These are phyloP conservation scores for Caenorhabditis brenneri DNA, from an alignment of 1,140 invertebrate genomes.

Conservation along the genomic window DNA sequence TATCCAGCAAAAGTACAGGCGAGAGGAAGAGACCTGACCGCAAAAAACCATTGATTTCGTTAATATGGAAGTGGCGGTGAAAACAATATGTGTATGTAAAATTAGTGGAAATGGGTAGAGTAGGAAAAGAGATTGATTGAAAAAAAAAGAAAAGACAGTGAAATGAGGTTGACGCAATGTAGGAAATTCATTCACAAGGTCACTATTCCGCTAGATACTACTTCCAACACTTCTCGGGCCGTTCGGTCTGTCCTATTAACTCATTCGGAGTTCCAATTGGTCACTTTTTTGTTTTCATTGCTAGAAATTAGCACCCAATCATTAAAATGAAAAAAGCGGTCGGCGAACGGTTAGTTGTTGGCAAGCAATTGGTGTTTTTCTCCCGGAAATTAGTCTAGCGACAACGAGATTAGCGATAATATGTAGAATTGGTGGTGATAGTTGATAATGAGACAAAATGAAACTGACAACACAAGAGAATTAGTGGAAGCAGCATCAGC, in stretches of 20 bases:
- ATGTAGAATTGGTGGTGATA: neutral
- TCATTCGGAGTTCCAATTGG: neutral
- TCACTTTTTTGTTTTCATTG: neutral
- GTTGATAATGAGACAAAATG: conserved; percentile 20
- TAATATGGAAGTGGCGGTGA: neutral
- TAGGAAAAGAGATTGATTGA: conserved; percentile 25
- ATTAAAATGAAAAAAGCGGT: neutral
- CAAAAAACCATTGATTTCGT: conserved; percentile 15
- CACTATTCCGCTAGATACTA: conserved; percentile 7
- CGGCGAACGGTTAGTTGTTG: neutral
- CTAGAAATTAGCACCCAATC: neutral
- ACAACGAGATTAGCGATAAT: conserved; percentile 26
- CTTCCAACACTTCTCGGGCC: neutral
- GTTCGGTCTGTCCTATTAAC: neutral
- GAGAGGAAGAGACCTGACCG: neutral
- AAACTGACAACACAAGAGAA: conserved; percentile 16
- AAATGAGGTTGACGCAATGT: conserved; percentile 31
- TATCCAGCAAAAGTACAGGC: neutral
- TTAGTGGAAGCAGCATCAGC: neutral
- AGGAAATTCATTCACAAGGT: conserved; percentile 39
- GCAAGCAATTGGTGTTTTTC: neutral
- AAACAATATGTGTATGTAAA: conserved; percentile 44
- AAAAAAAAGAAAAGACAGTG: conserved; percentile 1
- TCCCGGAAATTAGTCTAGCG: conserved; percentile 21
- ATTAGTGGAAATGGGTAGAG: conserved; percentile 19